Conservation (phyloP, 2,797 vertebrate species). For the Falco cherrug region DNA sequence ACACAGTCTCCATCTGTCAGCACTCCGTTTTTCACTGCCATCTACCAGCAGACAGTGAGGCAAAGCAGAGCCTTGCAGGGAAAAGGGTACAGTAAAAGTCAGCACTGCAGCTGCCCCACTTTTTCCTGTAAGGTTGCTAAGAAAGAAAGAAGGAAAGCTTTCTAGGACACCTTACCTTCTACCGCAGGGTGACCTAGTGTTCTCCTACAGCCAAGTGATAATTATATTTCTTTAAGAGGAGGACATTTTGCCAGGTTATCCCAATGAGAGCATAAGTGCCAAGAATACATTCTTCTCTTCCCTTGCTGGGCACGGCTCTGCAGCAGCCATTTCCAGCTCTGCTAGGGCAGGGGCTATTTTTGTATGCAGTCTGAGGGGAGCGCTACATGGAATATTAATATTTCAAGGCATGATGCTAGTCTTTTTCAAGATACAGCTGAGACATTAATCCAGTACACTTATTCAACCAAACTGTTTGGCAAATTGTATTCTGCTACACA, state of each 20-base stretch:
- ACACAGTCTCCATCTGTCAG: not conserved
- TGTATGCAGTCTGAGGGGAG: not conserved
- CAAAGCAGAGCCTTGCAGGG: not conserved
- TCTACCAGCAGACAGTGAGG: not conserved
- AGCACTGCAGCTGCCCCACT: not conserved
- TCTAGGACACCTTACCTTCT: not conserved
- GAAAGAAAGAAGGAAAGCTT: not conserved
- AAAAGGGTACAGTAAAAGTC: not conserved
- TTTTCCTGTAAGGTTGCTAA: not conserved
- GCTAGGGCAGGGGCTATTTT: slow-evolving; percentile 3
- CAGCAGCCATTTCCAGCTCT: not conserved
- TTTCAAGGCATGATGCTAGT: not conserved
- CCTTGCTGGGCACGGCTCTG: not conserved
- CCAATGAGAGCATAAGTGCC: not conserved
- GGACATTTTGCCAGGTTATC: not conserved
- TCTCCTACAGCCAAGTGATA: not conserved
- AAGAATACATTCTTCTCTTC: not conserved
- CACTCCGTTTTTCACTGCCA: not conserved
- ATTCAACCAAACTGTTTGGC: not conserved
- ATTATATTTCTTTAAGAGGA: not conserved
- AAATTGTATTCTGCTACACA: not conserved
- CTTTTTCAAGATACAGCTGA: not conserved
- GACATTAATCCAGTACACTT: not conserved
- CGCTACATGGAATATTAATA: not conserved
- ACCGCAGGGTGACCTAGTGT: not conserved